Base-by-base conservation (phyloP, 2,888 invertebrate genomes). In the Epicampocera succincta region DNA sequence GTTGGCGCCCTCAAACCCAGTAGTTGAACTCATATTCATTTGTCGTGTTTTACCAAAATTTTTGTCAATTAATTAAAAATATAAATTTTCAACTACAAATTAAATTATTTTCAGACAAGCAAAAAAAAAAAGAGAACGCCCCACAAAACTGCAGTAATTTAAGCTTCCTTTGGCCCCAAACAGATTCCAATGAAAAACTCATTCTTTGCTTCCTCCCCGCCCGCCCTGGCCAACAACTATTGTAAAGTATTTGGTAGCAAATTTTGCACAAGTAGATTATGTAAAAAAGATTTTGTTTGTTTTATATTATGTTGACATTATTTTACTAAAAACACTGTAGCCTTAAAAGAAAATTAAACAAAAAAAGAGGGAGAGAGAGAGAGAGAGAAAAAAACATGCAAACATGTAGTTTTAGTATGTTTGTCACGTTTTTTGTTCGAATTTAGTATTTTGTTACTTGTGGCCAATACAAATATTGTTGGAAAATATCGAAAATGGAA, bases 371-470 rank as follows among this genome's bases (percentile, higher is more conserved):
- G 11, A 11, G n/a, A 44, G 17, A 63, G 2, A 29, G 0, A 15
- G 15, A n/a, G 13, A 19, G 8, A 33, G 1, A 33, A 33, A 8
- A 4, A 33, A 33, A 33, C 33, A 33, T 6, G 8, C 8, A n/a
- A 29, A 56, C 69, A 56, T 76, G 66, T 76, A 44, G 65, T 50
- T 71, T 66, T 65, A 50, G 65, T 73, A 82, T 77, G 68, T 74
- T 73, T 65, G 77, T 77, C 81, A 82, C 81, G 81, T 77, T 69
- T 76, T 82, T 74, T 52, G 52, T 52, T 82, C 68, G 58, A 74
- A 77, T 77, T 77, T 82, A 73, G 81, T 77, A 77, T 69, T 82
- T 77, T 71, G 81, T 82, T 77, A 77, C 69, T 77, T 73, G 69
- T 52, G 63, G 81, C 77, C 83, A 83, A 83, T 79, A 79, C 74